Percentiles rank a stretch among this genome's conserved stretches.
phyloP scores from a whole-genome alignment of 1,140 invertebrate genomes.

The Megalopta genalis region DNA sequence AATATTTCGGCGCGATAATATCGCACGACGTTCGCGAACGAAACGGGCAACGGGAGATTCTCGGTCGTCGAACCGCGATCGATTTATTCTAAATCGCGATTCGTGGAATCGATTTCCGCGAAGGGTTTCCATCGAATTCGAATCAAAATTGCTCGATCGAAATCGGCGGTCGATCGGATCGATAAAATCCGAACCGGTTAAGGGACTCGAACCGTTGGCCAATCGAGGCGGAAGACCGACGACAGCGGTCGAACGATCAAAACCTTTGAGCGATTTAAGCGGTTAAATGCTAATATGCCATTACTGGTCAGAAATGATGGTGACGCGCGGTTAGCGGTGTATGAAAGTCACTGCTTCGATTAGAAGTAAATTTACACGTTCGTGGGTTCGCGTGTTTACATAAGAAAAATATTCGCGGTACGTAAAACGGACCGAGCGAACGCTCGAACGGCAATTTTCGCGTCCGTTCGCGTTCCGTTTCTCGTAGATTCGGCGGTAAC shows the following conservation, averaged over 20 bases:
- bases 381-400: not conserved
- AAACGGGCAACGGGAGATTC: too few relatives aligned
- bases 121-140: not conserved
- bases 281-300: slow-evolving; percentile 37
- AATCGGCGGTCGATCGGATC: slow-evolving; percentile 12
- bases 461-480: too few relatives aligned
- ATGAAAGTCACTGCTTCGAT: slow-evolving; percentile 19
- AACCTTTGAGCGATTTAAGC: slow-evolving; percentile 40
- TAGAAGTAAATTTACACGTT: slow-evolving; percentile 29
- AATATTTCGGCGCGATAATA: too few relatives aligned
- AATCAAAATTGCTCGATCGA: slow-evolving; percentile 15
- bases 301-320: slow-evolving; percentile 31
- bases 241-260: slow-evolving; percentile 21
- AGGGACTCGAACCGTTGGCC: slow-evolving; percentile 33
- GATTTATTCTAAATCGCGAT: too few relatives aligned
- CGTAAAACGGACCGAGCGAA: not conserved
- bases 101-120: not conserved
- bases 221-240: slow-evolving; percentile 38
- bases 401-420: not conserved
- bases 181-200: slow-evolving; percentile 35
- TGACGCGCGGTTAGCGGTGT: not conserved
- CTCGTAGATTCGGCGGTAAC: too few relatives aligned
- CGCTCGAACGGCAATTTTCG: too few relatives aligned
- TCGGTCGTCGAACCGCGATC: too few relatives aligned
- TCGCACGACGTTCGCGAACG: too few relatives aligned